Evolutionary conservation across 2,888 invertebrate genomes (phyloP), one percentile per base, ranked within the genome.

Genomic region (Iphiclides podalirius): DNA sequence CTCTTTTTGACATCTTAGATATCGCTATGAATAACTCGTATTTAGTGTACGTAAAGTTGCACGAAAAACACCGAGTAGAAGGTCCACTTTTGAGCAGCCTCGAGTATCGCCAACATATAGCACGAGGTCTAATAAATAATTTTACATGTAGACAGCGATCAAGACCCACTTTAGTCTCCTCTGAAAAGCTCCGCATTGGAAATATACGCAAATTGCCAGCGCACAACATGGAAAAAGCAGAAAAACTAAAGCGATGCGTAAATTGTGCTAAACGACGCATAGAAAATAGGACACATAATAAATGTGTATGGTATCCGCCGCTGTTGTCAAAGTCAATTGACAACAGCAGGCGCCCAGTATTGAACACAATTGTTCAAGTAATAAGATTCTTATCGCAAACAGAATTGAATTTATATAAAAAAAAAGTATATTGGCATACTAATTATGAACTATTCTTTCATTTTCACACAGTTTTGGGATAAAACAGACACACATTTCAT

Each of bases 21-120:
- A 53, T 57, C 12, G 45, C 53, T 34, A 45, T 52, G 48, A 52
- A 48, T 41, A 52, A 49, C 38, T 46, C 49, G 15, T 53, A 53
- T 38, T 38, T 49, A 44, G 17, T 42, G 16, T 49, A 43, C 39
- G 44, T 47, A 52, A 52, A 52, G 36, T 44, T 52, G 47, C 43
- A 52, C 42, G 47, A 52, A 52, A 42, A 47, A 52, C 39, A 52
- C 39, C 14, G 43, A 43, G 47, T 44, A 44, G 35, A 47, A 47
- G 52, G 47, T 52, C 42, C 39, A 47, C 40, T 54, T 47, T 49
- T 52, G 47, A 44, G 47, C 47, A 53, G 52, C 49, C 52, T 53
- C 38, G 52, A 58, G 43, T 59, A 52, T 57, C 51, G 54, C 52
- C 55, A 57, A 53, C 50, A 54, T 48, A 47, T 57, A 54, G 53